phyloP scores from a whole-genome alignment of 2,113 vertebrate species.

The Prochilodus magdalenae region DNA sequence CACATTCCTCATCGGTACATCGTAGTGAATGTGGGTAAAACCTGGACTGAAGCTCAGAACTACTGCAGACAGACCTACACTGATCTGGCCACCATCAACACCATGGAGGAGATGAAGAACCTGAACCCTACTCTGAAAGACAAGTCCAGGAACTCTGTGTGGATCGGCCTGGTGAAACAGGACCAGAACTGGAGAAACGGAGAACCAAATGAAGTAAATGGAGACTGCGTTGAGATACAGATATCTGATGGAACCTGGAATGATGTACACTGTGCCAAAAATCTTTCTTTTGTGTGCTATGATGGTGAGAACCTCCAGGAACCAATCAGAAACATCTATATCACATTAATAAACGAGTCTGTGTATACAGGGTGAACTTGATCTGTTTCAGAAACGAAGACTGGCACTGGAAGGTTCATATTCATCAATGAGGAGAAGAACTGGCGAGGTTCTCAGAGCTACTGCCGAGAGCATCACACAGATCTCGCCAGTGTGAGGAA shows the following conservation, averaged over 20 bases:
- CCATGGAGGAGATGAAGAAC: conserved; percentile 12
- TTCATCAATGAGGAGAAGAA: background rate
- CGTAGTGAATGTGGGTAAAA: too few species aligned
- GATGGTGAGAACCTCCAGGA: conserved; percentile 17
- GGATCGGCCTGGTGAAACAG: conserved; percentile 11
- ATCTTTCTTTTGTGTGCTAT: conserved; percentile 33
- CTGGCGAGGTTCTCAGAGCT: background rate
- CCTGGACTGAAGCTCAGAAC: too few species aligned
- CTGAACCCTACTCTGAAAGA: background rate
- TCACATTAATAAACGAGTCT: too few species aligned
- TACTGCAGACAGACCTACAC: too few species aligned
- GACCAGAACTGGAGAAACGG: background rate
- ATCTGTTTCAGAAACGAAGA: too few species aligned
- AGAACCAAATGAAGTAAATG: background rate
- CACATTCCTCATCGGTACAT: too few species aligned
- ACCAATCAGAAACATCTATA: too few species aligned
- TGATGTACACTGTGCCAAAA: fast-evolving
- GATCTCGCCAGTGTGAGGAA: too few species aligned
- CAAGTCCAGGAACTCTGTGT: background rate
- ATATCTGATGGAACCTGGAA: background rate
- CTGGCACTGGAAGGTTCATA: too few species aligned
- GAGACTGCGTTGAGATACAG: conserved; percentile 3
- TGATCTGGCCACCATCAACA: background rate
- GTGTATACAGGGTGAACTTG: too few species aligned
- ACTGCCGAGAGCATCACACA: too few species aligned